Conservation (phyloP, 2,797 vertebrate species). For the Hydrophis major region DNA sequence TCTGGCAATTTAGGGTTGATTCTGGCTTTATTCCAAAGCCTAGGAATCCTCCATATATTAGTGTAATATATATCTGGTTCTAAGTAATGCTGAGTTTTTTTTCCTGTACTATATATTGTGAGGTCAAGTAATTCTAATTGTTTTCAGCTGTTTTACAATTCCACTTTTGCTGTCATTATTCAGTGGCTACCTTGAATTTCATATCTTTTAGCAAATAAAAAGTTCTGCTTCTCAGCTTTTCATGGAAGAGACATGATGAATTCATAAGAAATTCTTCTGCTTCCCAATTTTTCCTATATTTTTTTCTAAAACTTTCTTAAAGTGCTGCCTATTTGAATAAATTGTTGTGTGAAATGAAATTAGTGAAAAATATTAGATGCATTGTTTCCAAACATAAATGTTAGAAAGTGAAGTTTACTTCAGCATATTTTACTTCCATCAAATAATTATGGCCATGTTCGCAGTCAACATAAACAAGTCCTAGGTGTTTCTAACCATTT, state of each 20-base stretch:
- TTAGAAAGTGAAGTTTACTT: neutral
- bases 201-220: neutral
- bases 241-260: neutral
- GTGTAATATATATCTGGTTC: neutral
- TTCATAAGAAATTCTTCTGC: neutral
- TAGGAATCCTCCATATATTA: neutral
- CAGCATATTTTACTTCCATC: neutral
- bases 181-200: neutral
- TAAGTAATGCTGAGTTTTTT: neutral
- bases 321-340: neutral
- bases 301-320: neutral
- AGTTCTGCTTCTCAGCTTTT: neutral
- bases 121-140: neutral
- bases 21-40: neutral
- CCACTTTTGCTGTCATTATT: neutral
- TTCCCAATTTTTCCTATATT: neutral
- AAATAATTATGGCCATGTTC: neutral
- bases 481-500: neutral
- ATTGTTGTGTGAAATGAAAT: neutral
- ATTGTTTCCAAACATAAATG: neutral
- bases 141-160: neutral
- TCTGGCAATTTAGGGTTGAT: neutral
- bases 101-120: neutral
- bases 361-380: neutral
- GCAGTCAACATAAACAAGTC: neutral